Evolutionary conservation across 2,797 vertebrate species (phyloP).

Genomic region (Aphelocoma californica): DNA sequence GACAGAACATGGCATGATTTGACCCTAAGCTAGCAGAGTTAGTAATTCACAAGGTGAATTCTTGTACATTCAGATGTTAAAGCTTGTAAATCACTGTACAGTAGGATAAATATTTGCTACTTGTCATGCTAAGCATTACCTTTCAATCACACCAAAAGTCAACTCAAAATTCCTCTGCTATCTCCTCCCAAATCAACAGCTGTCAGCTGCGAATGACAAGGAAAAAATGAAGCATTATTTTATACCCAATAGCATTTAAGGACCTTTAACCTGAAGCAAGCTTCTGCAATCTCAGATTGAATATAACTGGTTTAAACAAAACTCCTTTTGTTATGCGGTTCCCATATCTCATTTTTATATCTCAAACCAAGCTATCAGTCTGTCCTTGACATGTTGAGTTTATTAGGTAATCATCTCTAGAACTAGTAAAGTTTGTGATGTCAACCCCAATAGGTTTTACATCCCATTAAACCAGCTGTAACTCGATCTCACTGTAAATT

Average conservation of each 20-base stretch:
- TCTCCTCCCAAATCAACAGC: neutral
- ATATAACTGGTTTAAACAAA: neutral
- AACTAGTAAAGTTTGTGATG: neutral
- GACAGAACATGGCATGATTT: neutral
- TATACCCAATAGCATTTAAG: neutral
- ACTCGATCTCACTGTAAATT: neutral
- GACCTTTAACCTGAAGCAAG: slow-evolving; percentile 3
- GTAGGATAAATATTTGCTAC: neutral
- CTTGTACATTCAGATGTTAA: neutral
- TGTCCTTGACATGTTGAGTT: neutral
- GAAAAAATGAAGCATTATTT: neutral
- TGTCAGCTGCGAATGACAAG: neutral
- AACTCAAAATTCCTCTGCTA: neutral
- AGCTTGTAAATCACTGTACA: neutral
- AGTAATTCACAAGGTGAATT: neutral
- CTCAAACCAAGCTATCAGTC: neutral
- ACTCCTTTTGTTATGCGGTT: neutral
- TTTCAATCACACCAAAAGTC: neutral
- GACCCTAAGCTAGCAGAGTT: neutral
- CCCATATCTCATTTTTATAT: neutral
- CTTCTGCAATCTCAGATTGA: neutral
- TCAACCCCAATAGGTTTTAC: neutral
- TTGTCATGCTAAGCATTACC: neutral
- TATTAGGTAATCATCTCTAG: neutral
- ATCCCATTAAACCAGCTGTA: slow-evolving; percentile 9